Percentiles rank a stretch among this genome's conserved stretches.
These are phyloP conservation scores for Diplosoma virens DNA, from an alignment of 23 tunicate genomes.

Conservation along the genomic window DNA sequence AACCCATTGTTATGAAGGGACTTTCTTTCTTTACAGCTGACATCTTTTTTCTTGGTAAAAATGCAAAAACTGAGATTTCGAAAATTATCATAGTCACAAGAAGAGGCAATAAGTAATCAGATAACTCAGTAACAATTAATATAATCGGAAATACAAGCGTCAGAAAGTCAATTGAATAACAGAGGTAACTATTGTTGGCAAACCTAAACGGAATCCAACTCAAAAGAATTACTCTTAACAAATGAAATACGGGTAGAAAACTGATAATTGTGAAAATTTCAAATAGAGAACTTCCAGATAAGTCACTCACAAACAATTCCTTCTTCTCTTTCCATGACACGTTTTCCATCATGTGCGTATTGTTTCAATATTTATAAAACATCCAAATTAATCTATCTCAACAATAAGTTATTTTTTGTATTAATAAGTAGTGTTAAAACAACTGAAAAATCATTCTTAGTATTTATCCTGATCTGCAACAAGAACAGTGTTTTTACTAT, in stretches of 20 bases:
- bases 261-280: conserved; percentile 37
- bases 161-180: conserved; percentile 19
- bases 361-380: too few relatives aligned
- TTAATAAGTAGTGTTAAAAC: too few relatives aligned
- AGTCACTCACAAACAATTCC: conserved; percentile 59
- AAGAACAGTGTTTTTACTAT: too few relatives aligned
- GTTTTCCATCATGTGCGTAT: conserved; percentile 11
- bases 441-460: too few relatives aligned
- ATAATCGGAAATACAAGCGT: conserved; percentile 14
- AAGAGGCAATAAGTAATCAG: neutral
- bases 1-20: too few relatives aligned
- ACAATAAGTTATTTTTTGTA: too few relatives aligned
- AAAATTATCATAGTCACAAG: neutral
- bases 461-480: too few relatives aligned
- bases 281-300: conserved; percentile 49
- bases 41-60: too few relatives aligned
- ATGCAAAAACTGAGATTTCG: neutral
- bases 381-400: too few relatives aligned
- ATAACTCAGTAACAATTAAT: conserved; percentile 20
- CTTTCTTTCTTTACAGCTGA: too few relatives aligned
- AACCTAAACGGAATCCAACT: conserved; percentile 25
- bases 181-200: neutral
- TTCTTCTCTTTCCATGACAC: conserved; percentile 35
- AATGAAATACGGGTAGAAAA: conserved; percentile 9
- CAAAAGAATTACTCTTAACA: conserved; percentile 43